phyloP scores from a whole-genome alignment of 2,113 vertebrate genomes.

The Microcebus griseorufus region DNA sequence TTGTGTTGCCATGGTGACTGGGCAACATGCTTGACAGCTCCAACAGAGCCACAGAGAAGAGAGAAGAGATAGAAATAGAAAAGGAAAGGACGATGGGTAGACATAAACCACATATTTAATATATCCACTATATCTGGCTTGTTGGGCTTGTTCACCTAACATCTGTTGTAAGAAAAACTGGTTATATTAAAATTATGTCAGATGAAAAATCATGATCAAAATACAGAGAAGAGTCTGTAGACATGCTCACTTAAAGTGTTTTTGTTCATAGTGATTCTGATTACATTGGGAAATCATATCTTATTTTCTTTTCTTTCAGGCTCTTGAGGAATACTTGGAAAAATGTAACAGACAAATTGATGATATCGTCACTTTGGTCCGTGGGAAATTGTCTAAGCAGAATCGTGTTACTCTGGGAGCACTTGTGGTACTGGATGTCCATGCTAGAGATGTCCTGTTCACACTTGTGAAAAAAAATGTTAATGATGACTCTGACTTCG shows the following conservation, averaged over 20 bases:
- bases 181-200: neutral
- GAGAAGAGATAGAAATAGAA: neutral
- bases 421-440: constrained; percentile 92
- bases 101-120: neutral
- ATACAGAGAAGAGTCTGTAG: neutral
- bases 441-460: constrained; percentile 90
- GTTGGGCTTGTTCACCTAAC: neutral
- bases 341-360: constrained; percentile 92
- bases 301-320: constrained; percentile 80
- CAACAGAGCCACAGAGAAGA: neutral
- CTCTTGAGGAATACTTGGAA: constrained; percentile 87
- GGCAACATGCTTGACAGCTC: neutral
- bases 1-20: neutral
- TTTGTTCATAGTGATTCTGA: neutral
- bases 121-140: neutral
- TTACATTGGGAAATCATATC: neutral
- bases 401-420: constrained; percentile 91
- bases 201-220: neutral
- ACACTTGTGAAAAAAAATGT: constrained; percentile 89
- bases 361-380: constrained; percentile 91
- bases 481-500: constrained; percentile 91
- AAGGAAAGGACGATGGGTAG: neutral
- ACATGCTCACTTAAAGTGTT: neutral
- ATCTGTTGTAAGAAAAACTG: neutral
- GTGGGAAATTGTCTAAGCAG: constrained; percentile 93